Evolutionary conservation across 2,797 vertebrate species (phyloP).

Genomic region (Amniataba percoides): DNA sequence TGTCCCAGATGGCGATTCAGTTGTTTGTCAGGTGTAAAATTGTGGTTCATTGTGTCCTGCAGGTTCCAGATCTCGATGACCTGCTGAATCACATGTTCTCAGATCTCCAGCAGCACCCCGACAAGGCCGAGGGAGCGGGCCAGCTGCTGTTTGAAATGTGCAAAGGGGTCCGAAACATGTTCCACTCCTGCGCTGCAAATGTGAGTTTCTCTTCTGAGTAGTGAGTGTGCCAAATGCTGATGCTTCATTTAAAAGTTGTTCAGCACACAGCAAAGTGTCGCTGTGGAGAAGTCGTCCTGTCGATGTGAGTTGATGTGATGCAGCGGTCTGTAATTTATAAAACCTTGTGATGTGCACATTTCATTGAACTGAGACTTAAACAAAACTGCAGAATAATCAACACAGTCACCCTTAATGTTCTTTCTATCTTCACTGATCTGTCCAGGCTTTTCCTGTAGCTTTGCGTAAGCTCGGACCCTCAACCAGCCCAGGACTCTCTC

Average conservation of each 20-base stretch:
- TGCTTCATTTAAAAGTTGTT: not conserved
- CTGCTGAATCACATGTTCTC: slow-evolving; percentile 91
- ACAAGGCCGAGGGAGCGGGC: slow-evolving; percentile 92
- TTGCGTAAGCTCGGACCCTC: slow-evolving; percentile 91
- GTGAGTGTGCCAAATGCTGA: accelerated
- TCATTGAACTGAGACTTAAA: not conserved
- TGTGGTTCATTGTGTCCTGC: accelerated
- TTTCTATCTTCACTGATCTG: not conserved
- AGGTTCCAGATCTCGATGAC: slow-evolving; percentile 92
- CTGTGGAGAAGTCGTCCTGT: not conserved
- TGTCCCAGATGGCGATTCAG: not conserved
- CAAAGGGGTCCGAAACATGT: slow-evolving; percentile 94
- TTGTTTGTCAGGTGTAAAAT: not conserved
- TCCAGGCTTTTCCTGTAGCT: slow-evolving; percentile 88
- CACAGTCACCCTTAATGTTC: not conserved
- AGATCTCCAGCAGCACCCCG: slow-evolving; percentile 88
- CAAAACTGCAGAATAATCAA: not conserved
- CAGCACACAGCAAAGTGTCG: not conserved
- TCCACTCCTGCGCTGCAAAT: slow-evolving; percentile 91
- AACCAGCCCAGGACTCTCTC: slow-evolving; percentile 77
- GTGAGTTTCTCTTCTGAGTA: slow-evolving; percentile 77
- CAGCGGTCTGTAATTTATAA: not conserved
- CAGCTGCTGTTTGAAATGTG: slow-evolving; percentile 97
- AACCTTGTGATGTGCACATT: not conserved
- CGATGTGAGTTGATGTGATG: not conserved